Base-by-base conservation (phyloP, 2,797 vertebrate species). In the Melopsittacus undulatus region DNA sequence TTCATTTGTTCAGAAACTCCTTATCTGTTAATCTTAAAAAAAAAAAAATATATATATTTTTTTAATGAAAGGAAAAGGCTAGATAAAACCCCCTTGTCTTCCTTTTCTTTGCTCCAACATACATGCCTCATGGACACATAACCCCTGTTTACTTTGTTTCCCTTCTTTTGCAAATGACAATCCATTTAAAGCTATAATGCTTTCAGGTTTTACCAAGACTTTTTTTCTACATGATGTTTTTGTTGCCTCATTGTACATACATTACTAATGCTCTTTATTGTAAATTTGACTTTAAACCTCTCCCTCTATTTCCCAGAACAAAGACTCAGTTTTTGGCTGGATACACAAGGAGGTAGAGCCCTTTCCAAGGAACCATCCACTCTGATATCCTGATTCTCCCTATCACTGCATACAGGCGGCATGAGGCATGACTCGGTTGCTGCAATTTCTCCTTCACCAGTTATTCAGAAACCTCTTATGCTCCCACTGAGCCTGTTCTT, bases 41-140 rank as follows among this genome's bases (percentile, higher is more conserved):
- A 7, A 1, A 36, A 36, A 36, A n/a, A n/a, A n/a, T n/a, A n/a
- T n/a, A n/a, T n/a, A n/a, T n/a, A n/a, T 36, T 36, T 36, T 36
- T 36, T 36, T 36, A 26, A 16, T 6, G 26, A 1, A 29, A 20
- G 32, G 76, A 38, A 61, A 43, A 29, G 7, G 7, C 9, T 38
- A 45, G 6, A 19, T 46, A 62, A 63, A 36, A 8, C 0, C 0
- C 1, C 3, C 18, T 1, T 30, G 11, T 13, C n/a, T 68, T 79
- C 10, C 11, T 56, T 8, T 76, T 84, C 34, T 3, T 42, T 11
- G 9, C 4, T 67, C 17, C 30, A 59, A 5, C 8, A 26, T 21
- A 20, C 1, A 8, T 20, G 4, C 5, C 68, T 54, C 21, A 66
- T 59, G 46, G 12, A 21, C 19, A 30, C 2, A 36, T 20, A 48